Evolutionary conservation across 2,888 invertebrate genomes (phyloP).

Genomic region (Scelioninae gen. 2): DNA sequence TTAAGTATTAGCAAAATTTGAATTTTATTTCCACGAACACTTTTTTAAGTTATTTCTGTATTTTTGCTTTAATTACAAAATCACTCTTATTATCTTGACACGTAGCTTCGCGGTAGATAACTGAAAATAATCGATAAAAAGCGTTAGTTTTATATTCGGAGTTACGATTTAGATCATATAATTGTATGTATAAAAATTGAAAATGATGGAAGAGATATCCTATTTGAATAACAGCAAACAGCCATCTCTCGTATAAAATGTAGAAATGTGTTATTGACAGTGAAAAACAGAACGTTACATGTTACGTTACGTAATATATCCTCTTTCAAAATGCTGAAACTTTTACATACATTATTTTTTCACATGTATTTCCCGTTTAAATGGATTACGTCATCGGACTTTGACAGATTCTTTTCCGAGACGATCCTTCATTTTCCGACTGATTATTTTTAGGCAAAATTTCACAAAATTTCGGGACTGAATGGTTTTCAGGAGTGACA

Average conservation of each 20-base stretch:
- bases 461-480: no score
- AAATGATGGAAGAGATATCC: slow-evolving; percentile 46
- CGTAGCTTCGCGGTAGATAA: neutral
- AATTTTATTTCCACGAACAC: no score
- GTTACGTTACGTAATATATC: slow-evolving; percentile 38
- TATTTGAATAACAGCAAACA: slow-evolving; percentile 48
- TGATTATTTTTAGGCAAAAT: slow-evolving; percentile 24
- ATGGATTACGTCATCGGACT: slow-evolving; percentile 29
- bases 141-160: neutral
- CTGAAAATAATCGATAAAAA: neutral
- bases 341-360: slow-evolving; percentile 48
- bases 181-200: slow-evolving; percentile 23
- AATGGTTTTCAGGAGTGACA: no score
- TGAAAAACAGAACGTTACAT: slow-evolving; percentile 38
- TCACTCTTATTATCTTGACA: slow-evolving; percentile 3
- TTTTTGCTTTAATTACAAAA: slow-evolving; percentile 11
- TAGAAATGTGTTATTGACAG: slow-evolving; percentile 50
- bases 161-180: slow-evolving; percentile 11
- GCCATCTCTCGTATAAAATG: slow-evolving; percentile 32
- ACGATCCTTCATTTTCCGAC: slow-evolving; percentile 21
- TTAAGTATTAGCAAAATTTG: no score
- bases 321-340: slow-evolving; percentile 42
- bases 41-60: neutral
- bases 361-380: slow-evolving; percentile 21
- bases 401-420: slow-evolving; percentile 27